Percentiles rank a stretch among this genome's conserved stretches.
phyloP scores from a whole-genome alignment of 2,888 invertebrate genomes.

The Carterocephalus palaemon region DNA sequence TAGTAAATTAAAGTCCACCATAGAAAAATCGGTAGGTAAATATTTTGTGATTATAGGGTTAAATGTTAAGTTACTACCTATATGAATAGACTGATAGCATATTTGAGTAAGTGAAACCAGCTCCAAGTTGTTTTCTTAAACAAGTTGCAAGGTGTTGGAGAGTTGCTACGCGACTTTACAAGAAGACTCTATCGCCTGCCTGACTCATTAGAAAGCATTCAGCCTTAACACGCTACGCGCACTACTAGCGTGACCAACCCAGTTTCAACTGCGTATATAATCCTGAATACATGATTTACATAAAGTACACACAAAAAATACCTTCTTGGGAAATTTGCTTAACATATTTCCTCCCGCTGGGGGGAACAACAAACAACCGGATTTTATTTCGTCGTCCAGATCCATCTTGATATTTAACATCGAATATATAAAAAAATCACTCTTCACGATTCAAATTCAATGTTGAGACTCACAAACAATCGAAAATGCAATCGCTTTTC shows the following conservation, averaged over 20 bases:
- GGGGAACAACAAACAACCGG: conserved; percentile 88
- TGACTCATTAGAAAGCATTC: conserved; percentile 36
- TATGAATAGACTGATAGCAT: no score
- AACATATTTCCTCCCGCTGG: conserved; percentile 81
- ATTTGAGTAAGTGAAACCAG: neutral
- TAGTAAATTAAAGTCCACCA: no score
- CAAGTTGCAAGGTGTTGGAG: neutral
- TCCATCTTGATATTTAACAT: conserved; percentile 74
- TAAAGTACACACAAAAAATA: conserved; percentile 39
- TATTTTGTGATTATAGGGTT: no score
- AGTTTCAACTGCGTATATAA: conserved; percentile 17
- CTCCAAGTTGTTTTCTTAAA: neutral
- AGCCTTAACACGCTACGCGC: conserved; percentile 17
- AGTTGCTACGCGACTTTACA: neutral
- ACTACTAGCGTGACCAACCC: conserved; percentile 9
- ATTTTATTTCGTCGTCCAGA: conserved; percentile 85
- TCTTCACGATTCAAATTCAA: neutral
- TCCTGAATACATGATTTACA: conserved; percentile 10
- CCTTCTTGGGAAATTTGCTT: conserved; percentile 88
- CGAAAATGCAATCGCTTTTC: neutral
- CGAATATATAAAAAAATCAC: neutral
- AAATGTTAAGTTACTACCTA: no score
- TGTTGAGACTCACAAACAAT: conserved; percentile 9
- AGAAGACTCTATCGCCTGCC: conserved; percentile 16
- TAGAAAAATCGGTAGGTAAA: no score